Base-by-base conservation (phyloP, 2,888 invertebrate species). In the Endotricha flammealis region DNA sequence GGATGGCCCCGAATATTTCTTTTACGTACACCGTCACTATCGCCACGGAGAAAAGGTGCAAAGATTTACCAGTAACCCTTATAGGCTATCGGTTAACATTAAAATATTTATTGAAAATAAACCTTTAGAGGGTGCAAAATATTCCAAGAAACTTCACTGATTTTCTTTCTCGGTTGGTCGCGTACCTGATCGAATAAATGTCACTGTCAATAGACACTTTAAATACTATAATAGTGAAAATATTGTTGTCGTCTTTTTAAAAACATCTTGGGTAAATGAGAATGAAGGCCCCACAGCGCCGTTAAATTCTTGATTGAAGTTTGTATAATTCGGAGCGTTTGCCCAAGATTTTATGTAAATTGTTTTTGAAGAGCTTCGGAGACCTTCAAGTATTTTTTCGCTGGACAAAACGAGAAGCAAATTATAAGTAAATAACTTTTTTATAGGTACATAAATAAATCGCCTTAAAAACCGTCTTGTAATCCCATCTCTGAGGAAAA, bases 1-100 rank as follows among this genome's bases (percentile, higher is more conserved):
- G 63, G 70, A 76, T 76, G 61, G 68, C 51, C 68, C 65, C 75
- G 54, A 79, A 79, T 76, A 72, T 75, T 78, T 77, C 69, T 73
- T 66, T 57, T 55, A n/a, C n/a, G n/a, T n/a, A 59, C 62, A 64
- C 53, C 53, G 46, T 62, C 63, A 64, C 57, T 64, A 62, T 64
- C 74, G 48, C 64, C 57, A 47, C 50, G 48, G 49, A 53, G 67
- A 64, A 74, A 76, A 79, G 79, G 76, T 79, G 74, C 65, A 68
- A 64, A 78, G 71, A 70, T 76, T 78, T 77, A 76, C 73, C 74
- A 70, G 64, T 51, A 60, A 60, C 66, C 66, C 59, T 68, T 62
- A 59, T 49, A 52, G 61, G 59, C 57, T 61, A 72, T 74, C 63
- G 64, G 60, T 59, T 66, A 57, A 64, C 64, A 74, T 72, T 76